These are phyloP conservation scores for Pachycephus smyrnensis DNA, from an alignment of 2,888 invertebrate species.

Conservation along the genomic window DNA sequence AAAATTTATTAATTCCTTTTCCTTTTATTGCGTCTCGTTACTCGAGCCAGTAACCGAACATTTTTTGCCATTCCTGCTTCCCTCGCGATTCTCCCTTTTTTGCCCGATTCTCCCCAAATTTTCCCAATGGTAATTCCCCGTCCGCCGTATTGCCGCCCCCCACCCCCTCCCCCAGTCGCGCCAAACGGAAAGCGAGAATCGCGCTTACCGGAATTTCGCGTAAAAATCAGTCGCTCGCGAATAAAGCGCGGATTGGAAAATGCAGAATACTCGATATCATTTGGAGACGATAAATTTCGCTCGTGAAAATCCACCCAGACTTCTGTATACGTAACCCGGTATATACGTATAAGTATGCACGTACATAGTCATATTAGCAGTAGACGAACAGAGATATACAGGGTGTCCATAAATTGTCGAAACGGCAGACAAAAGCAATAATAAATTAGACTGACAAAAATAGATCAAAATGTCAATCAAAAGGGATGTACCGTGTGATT, in stretches of 20 bases:
- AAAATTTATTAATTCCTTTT: background rate
- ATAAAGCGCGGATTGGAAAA: background rate
- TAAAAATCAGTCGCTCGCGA: constrained; percentile 5
- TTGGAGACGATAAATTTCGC: constrained; percentile 7
- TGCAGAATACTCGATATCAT: constrained; percentile 6
- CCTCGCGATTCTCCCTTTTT: background rate
- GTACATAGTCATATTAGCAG: background rate
- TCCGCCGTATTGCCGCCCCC: background rate
- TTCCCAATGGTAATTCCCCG: background rate
- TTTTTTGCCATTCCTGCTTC: background rate
- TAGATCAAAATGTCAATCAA: background rate
- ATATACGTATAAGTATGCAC: background rate
- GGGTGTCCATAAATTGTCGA: background rate
- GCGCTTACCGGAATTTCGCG: background rate
- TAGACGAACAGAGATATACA: background rate
- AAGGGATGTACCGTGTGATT: background rate
- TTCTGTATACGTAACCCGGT: background rate
- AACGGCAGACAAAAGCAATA: background rate
- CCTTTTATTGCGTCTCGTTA: background rate
- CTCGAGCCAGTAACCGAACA: background rate
- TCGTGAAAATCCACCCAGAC: background rate
- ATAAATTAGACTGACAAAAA: background rate
- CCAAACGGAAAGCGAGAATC: background rate
- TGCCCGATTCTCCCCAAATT: background rate
- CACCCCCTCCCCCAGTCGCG: too few relatives aligned